Conservation (phyloP, 2,888 invertebrate species). For the Pollenia labialis region DNA sequence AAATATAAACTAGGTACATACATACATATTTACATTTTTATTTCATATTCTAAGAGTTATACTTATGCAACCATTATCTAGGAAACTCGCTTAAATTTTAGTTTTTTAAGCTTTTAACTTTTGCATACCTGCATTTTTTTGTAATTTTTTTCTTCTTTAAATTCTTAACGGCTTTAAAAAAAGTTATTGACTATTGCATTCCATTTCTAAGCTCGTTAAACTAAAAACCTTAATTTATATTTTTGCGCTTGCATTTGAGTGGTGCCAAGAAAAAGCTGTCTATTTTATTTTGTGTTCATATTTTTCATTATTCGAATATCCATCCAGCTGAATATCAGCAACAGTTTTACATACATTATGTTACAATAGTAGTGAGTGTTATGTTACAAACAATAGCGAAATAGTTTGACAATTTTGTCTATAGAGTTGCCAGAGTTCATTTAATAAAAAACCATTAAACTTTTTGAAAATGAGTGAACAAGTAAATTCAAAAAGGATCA, state of each 20-base stretch:
- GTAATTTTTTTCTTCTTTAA: not conserved
- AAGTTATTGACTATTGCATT: constrained; percentile 52
- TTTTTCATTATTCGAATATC: not conserved
- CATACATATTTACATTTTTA: no score
- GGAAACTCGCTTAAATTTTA: no score
- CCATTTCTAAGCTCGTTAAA: constrained; percentile 52
- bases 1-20: no score
- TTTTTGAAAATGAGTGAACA: no score
- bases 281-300: no score
- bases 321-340: not conserved
- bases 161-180: not conserved
- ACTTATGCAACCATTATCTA: no score
- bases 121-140: not conserved
- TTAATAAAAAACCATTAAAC: no score
- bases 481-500: no score
- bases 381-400: constrained; percentile 27
- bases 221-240: constrained; percentile 56
- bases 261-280: not conserved
- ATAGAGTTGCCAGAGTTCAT: no score
- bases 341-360: not conserved
- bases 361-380: not conserved
- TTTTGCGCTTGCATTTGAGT: not conserved
- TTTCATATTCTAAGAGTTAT: no score
- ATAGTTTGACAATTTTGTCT: not conserved
- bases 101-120: not conserved